phyloP scores from a whole-genome alignment of 2,797 vertebrate genomes.

The Myoxocephalus aenaeus region DNA sequence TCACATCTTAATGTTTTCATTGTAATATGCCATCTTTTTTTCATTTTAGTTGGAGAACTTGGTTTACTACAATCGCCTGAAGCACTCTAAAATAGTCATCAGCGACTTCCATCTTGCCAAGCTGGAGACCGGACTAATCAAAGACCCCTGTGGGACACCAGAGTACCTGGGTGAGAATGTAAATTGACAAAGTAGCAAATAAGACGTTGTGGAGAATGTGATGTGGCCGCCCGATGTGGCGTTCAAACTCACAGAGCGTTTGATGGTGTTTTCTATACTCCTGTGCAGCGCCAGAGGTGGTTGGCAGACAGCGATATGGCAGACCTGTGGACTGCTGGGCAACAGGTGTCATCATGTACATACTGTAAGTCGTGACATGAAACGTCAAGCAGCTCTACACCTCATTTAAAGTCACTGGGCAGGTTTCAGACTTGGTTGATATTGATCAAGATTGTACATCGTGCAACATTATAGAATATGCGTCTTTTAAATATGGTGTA shows the following conservation, averaged over 20 bases:
- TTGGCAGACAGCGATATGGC: constrained; percentile 96
- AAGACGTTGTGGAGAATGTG: background rate
- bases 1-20: constrained; percentile 26
- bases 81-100: constrained; percentile 99
- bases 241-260: background rate
- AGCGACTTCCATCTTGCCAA: constrained; percentile 98
- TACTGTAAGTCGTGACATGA: constrained; percentile 89
- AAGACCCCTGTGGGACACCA: constrained; percentile 97
- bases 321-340: constrained; percentile 98
- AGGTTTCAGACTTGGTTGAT: background rate
- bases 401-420: background rate
- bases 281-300: constrained; percentile 93
- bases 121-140: constrained; percentile 96
- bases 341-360: constrained; percentile 98
- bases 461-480: background rate
- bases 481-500: background rate
- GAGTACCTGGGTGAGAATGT: constrained; percentile 93
- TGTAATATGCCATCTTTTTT: constrained; percentile 1
- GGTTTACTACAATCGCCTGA: constrained; percentile 97
- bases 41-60: constrained; percentile 95
- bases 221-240: background rate
- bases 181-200: background rate
- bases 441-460: background rate
- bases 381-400: background rate
- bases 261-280: constrained; percentile 34